Base-by-base conservation (phyloP, 2,888 invertebrate genomes). In the Pomacea canaliculata region DNA sequence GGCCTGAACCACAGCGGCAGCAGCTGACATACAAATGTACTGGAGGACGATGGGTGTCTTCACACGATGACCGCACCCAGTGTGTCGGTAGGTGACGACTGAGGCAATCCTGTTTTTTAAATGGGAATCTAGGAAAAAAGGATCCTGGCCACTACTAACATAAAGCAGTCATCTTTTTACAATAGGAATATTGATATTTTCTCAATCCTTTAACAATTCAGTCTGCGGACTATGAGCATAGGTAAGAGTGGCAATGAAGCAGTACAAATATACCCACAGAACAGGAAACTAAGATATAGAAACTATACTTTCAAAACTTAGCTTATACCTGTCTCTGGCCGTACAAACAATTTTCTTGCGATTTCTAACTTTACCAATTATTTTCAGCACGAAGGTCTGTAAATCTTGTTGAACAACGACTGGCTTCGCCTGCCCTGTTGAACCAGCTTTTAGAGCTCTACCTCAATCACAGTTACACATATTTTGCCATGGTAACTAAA, bases 381-480 rank as follows among this genome's bases (percentile, higher is more conserved):
- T n/a, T 19, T 67, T n/a, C 73, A 73, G 73, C 67, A 19, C 51
- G 16, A 37, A 59, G 16, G 8, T 62, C 74, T 7, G 74, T 74
- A 9, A 1, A 19, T 2, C 13, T 74, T 60, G 74, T 74, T 60
- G 74, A 74, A 27, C 74, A 74, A 19, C 49, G 62, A 27, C 60
- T 59, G 7, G 59, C 74, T 10, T 18, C 62, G 1, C 74, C 74
- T 3, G 9, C 4, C 8, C 12, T 74, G 10, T 9, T 74, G 16
- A 74, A 74, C 69, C n/a, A 10, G 5, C 51, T 74, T 59, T 19
- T 74, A 37, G 16, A n/a, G 48, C 48, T 18, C 46, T 69, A 74
- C 63, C 62, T 74, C 48, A 74, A 74, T 62, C 60, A 68, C 69
- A 74, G 69, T 68, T 69, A 74, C 69, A 69, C 51, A 46, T 74